These are phyloP conservation scores for Arion vulgaris DNA, from an alignment of 1,140 invertebrate genomes.

Conservation along the genomic window DNA sequence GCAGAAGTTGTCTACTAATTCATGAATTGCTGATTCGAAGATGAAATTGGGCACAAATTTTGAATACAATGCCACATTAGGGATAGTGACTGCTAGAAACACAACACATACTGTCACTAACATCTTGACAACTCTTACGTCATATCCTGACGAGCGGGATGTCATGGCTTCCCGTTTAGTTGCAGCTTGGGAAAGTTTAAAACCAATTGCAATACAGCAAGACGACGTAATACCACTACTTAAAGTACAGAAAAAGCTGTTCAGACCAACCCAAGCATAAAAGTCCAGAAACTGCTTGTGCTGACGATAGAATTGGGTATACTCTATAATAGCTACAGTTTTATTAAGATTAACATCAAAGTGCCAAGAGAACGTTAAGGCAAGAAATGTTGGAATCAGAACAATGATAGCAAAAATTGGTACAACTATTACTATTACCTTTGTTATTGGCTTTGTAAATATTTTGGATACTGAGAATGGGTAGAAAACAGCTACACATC, in stretches of 20 bases:
- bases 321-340: background rate
- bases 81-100: background rate
- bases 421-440: background rate
- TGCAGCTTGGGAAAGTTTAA: background rate
- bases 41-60: background rate
- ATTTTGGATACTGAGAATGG: constrained; percentile 7
- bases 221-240: background rate
- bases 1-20: background rate
- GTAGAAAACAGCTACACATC: constrained; percentile 14
- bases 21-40: background rate
- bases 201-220: background rate
- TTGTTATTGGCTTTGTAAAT: background rate
- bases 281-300: background rate
- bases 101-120: background rate
- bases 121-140: constrained; percentile 5
- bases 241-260: constrained; percentile 7
- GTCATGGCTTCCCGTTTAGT: background rate
- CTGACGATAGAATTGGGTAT: background rate
- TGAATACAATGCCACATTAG: background rate
- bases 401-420: background rate
- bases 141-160: background rate
- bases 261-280: constrained; percentile 1
- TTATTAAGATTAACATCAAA: background rate
- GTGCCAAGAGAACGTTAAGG: background rate
- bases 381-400: background rate